Percentiles rank a stretch among this genome's conserved stretches.
phyloP scores from a whole-genome alignment of 2,888 invertebrate genomes.

The Melanotus villosus region DNA sequence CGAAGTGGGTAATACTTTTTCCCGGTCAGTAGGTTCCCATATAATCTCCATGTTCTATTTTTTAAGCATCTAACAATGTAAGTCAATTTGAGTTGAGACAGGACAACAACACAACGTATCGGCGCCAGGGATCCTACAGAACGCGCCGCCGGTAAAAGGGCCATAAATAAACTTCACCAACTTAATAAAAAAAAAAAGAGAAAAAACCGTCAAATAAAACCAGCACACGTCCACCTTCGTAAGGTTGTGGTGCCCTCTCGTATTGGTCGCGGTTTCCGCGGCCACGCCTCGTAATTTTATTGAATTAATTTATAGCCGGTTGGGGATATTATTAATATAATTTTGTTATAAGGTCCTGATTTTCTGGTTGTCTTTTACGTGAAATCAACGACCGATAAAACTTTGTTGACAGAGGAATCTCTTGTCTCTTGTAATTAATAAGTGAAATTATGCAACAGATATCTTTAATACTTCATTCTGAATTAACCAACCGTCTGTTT shows the following conservation, averaged over 20 bases:
- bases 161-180: constrained; percentile 61
- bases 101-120: constrained; percentile 50
- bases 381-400: constrained; percentile 21
- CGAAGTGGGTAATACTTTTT: too few species aligned
- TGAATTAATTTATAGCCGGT: constrained; percentile 38
- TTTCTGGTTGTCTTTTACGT: constrained; percentile 14
- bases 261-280: constrained; percentile 44
- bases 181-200: constrained; percentile 57
- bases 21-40: constrained; percentile 22
- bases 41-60: constrained; percentile 30
- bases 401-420: constrained; percentile 15
- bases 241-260: constrained; percentile 37
- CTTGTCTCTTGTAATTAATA: constrained; percentile 14
- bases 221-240: constrained; percentile 53
- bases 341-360: neutral
- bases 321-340: constrained; percentile 27
- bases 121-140: constrained; percentile 63
- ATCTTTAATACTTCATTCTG: neutral
- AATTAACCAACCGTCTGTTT: too few species aligned
- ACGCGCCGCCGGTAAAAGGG: constrained; percentile 62
- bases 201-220: constrained; percentile 57
- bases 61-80: constrained; percentile 41
- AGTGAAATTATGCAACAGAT: constrained; percentile 2
- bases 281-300: constrained; percentile 44
- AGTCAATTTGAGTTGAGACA: constrained; percentile 47